Conservation (phyloP, 2,797 vertebrate genomes). For the Acanthopagrus latus region DNA sequence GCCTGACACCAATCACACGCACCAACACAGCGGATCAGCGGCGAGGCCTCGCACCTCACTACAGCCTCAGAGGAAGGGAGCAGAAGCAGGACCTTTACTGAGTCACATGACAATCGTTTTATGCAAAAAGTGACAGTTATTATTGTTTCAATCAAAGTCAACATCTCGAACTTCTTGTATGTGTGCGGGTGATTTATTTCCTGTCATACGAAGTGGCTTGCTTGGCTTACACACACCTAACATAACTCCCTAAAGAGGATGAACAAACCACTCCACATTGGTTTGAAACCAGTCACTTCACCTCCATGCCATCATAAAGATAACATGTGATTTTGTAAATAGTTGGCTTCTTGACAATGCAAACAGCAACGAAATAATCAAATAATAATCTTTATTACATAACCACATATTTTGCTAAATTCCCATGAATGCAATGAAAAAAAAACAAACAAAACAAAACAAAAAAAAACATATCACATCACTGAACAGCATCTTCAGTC, state of each 20-base stretch:
- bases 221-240: not conserved
- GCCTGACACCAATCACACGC: not conserved
- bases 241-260: not conserved
- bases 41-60: constrained; percentile 16
- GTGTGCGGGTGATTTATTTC: not conserved
- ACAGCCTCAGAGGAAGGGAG: not conserved
- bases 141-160: not conserved
- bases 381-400: not conserved
- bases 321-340: not conserved
- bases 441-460: too few relatives aligned
- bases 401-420: not conserved
- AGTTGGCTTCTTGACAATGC: not conserved
- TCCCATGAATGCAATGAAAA: not conserved
- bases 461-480: not conserved
- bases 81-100: not conserved
- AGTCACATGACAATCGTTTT: not conserved
- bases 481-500: not conserved
- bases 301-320: not conserved
- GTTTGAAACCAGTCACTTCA: not conserved
- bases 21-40: constrained; percentile 10
- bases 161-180: not conserved
- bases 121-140: not conserved
- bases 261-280: not conserved
- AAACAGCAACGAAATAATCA: not conserved
- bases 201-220: not conserved